Percentiles rank a stretch among this genome's conserved stretches.
Evolutionary conservation across 1,140 invertebrate genomes (phyloP).

Genomic region (Ctenoplectra terminalis): DNA sequence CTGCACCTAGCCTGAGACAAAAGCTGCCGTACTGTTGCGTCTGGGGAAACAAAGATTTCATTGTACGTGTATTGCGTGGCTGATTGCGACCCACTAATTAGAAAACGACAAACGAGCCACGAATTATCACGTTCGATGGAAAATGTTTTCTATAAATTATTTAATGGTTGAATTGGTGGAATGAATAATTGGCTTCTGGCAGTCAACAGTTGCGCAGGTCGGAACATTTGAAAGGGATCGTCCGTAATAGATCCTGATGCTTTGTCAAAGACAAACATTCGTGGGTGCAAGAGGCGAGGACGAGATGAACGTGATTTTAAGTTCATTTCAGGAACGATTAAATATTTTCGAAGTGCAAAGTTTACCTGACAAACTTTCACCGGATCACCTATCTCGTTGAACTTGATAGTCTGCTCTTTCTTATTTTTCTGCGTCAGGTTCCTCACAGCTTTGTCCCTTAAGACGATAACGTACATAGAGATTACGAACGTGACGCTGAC

Average conservation of each 20-base stretch:
- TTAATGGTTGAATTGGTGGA: not conserved
- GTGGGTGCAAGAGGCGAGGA: not conserved
- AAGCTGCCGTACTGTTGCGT: constrained; percentile 89
- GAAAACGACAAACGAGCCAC: not conserved
- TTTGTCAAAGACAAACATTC: constrained; percentile 19
- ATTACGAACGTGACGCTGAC: constrained; percentile 91
- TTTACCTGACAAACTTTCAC: constrained; percentile 35
- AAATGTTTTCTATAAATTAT: constrained; percentile 1
- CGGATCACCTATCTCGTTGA: constrained; percentile 12
- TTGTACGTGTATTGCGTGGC: constrained; percentile 20
- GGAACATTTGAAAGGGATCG: not conserved
- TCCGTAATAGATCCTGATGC: not conserved
- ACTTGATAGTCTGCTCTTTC: constrained; percentile 62
- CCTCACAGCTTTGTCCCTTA: constrained; percentile 85
- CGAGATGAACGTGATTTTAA: not conserved
- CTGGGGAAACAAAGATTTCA: constrained; percentile 72
- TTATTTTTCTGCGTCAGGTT: constrained; percentile 71
- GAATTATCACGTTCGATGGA: not conserved
- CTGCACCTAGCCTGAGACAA: constrained; percentile 91
- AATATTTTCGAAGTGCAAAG: constrained; percentile 18
- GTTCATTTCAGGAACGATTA: not conserved
- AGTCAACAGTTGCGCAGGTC: not conserved
- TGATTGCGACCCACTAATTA: not conserved
- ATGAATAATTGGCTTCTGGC: not conserved
- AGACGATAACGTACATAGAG: constrained; percentile 90